Evolutionary conservation across 2,797 vertebrate species (phyloP).

Genomic region (Pantherophis alleghaniensis): DNA sequence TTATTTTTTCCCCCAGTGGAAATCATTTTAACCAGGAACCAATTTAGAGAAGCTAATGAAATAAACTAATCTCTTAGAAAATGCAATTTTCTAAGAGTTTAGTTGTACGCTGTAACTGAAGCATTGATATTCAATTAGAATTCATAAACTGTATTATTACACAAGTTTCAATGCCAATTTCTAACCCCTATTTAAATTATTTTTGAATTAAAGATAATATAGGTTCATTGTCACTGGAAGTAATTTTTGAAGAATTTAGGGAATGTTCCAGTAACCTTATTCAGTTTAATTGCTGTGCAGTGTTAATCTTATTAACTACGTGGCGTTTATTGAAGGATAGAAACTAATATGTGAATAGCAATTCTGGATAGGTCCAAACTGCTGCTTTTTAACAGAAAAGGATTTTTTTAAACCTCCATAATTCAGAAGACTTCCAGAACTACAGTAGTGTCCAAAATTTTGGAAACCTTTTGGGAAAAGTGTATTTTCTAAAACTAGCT

Average conservation of each 20-base stretch:
- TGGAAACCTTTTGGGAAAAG: no score
- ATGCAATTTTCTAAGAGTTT: background rate
- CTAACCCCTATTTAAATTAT: background rate
- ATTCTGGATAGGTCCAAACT: background rate
- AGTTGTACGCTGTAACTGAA: background rate
- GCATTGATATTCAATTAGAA: background rate
- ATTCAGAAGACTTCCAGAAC: background rate
- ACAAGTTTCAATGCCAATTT: background rate
- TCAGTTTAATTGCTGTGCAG: background rate
- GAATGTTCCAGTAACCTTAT: background rate
- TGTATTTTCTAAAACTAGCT: no score
- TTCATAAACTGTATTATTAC: background rate
- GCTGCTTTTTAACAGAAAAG: background rate
- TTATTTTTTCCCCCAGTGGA: background rate
- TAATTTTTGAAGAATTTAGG: background rate
- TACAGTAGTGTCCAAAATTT: no score
- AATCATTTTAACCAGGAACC: background rate
- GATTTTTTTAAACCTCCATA: background rate
- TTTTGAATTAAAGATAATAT: background rate
- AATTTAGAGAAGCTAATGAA: background rate
- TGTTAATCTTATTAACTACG: background rate
- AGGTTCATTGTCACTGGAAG: background rate
- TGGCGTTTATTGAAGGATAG: background rate
- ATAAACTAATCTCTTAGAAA: background rate
- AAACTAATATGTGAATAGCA: background rate